Evolutionary conservation across 2,113 vertebrate genomes (phyloP).

Genomic region (Elanoides forficatus): DNA sequence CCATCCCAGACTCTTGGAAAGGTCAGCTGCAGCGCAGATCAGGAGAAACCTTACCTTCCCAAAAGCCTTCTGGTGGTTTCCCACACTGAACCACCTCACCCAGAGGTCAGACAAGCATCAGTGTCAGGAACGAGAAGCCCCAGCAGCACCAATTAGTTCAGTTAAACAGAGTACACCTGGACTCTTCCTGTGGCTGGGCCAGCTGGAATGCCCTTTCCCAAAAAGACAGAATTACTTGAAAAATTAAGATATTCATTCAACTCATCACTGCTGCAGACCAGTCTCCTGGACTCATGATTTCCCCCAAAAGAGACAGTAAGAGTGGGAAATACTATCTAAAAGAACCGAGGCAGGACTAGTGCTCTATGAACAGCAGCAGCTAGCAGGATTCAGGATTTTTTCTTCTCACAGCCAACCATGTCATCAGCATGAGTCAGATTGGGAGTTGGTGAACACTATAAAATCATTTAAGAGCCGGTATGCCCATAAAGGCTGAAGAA

Average conservation of each 20-base stretch:
- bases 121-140: not conserved
- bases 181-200: rapidly evolving
- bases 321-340: not conserved
- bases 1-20: rapidly evolving
- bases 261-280: not conserved
- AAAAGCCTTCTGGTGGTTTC: not conserved
- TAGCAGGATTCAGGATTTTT: not conserved
- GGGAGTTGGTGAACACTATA: rapidly evolving
- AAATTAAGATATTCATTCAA: not conserved
- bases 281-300: not conserved
- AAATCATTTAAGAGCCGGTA: not conserved
- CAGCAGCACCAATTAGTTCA: not conserved
- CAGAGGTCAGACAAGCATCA: not conserved
- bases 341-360: not conserved
- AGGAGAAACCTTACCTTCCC: not conserved
- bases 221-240: not conserved
- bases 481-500: not conserved
- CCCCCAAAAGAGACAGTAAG: not conserved
- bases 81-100: not conserved
- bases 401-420: not conserved
- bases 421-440: not conserved
- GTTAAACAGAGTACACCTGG: not conserved
- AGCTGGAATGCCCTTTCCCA: not conserved
- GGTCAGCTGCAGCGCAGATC: not conserved
- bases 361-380: not conserved